A percentile compares a stretch with the other conserved stretches of the same genome.
phyloP scores from a whole-genome alignment of 2,113 vertebrate genomes.

The Perca schrenkii region DNA sequence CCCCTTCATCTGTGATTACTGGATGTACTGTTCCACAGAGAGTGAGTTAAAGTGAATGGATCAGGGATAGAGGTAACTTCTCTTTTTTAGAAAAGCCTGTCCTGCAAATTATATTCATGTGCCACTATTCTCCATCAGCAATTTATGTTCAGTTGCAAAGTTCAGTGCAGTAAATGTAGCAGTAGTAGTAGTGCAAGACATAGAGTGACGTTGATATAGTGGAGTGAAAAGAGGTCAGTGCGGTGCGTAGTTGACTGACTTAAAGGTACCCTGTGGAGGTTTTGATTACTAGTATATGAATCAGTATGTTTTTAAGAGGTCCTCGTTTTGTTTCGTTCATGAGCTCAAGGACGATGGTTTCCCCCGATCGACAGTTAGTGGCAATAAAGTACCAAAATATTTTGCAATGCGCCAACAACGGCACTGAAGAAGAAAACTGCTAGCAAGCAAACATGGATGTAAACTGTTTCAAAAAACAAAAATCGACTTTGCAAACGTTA shows the following conservation, averaged over 20 bases:
- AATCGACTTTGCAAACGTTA: not conserved
- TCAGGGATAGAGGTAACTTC: slow-evolving; percentile 9
- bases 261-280: slow-evolving; percentile 11
- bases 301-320: slow-evolving; percentile 11
- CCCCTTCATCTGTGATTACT: slow-evolving; percentile 43
- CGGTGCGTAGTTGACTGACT: slow-evolving; percentile 1
- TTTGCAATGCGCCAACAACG: not conserved
- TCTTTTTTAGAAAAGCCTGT: not conserved
- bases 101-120: slow-evolving; percentile 29
- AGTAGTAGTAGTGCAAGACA: not conserved
- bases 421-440: not conserved
- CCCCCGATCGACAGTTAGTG: not conserved
- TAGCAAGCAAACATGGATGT: not conserved
- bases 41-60: slow-evolving; percentile 3
- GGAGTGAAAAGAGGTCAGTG: slow-evolving; percentile 8
- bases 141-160: slow-evolving; percentile 23
- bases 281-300: not conserved
- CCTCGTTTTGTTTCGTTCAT: not conserved
- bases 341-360: not conserved
- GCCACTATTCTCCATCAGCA: slow-evolving; percentile 7
- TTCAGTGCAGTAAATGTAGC: not conserved
- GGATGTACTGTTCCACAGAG: slow-evolving; percentile 39
- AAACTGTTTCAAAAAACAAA: slow-evolving; percentile 9
- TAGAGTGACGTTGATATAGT: not conserved
- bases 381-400: not conserved